Conservation (phyloP, 1,140 invertebrate genomes). For the Laupala kohalensis region DNA sequence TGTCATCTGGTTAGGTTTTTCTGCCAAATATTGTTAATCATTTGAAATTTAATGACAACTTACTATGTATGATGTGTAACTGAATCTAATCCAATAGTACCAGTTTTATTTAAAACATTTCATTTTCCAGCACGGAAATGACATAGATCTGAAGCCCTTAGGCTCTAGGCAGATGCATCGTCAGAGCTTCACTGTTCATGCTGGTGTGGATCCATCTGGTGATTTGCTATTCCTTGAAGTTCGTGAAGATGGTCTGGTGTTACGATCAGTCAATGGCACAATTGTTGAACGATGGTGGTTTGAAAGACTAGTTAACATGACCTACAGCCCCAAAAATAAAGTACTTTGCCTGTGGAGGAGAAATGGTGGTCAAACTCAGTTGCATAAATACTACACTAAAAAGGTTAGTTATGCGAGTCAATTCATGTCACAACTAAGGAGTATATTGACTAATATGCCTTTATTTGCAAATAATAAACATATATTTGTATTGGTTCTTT, state of each 20-base stretch:
- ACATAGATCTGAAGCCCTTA: conserved; percentile 89
- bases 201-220: conserved; percentile 77
- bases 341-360: conserved; percentile 91
- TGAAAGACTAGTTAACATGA: conserved; percentile 97
- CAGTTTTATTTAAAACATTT: background rate
- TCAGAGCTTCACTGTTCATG: conserved; percentile 95
- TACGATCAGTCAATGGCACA: conserved; percentile 82
- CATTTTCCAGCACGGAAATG: conserved; percentile 74
- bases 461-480: background rate
- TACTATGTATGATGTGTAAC: too few species aligned
- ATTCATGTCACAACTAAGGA: background rate
- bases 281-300: conserved; percentile 99
- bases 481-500: background rate
- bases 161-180: conserved; percentile 84
- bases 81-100: background rate
- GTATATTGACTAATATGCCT: background rate
- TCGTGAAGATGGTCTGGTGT: conserved; percentile 89
- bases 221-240: conserved; percentile 96
- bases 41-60: too few species aligned
- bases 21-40: too few species aligned
- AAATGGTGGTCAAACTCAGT: conserved; percentile 78
- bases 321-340: conserved; percentile 95
- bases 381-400: conserved; percentile 98
- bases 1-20: too few species aligned
- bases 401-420: conserved; percentile 71